Evolutionary conservation across 1,140 invertebrate genomes (phyloP).

Genomic region (Cherax destructor): DNA sequence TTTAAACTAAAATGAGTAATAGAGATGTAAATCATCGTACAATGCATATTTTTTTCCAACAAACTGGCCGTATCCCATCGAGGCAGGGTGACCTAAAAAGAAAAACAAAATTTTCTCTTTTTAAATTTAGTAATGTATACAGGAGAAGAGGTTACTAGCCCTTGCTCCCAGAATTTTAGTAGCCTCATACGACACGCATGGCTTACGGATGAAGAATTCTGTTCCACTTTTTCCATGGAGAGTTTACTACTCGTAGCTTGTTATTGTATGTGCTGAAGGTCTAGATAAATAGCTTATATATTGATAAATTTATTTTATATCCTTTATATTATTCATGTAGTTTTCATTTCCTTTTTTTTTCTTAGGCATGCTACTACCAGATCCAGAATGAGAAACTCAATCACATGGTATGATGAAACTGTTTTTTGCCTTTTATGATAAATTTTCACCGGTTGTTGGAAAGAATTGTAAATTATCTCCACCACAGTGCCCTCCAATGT

Average conservation of each 20-base stretch:
- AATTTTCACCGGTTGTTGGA: background rate
- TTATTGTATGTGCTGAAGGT: too few relatives aligned
- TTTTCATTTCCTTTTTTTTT: background rate
- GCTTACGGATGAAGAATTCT: background rate
- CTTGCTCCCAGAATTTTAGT: too few relatives aligned
- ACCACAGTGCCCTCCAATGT: conserved; percentile 12
- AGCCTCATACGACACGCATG: too few relatives aligned
- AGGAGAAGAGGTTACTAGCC: too few relatives aligned
- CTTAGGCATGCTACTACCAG: conserved; percentile 57
- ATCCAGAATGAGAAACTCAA: conserved; percentile 61
- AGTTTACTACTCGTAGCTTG: too few relatives aligned
- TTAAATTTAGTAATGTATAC: too few relatives aligned
- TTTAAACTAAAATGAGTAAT: background rate
- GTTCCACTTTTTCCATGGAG: background rate
- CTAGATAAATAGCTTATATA: background rate
- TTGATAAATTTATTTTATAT: background rate
- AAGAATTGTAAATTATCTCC: background rate
- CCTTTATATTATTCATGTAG: too few relatives aligned
- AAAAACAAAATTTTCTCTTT: too few relatives aligned
- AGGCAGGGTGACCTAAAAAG: too few relatives aligned
- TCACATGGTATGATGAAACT: conserved; percentile 37
- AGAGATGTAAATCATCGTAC: background rate
- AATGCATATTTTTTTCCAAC: background rate
- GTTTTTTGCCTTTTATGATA: background rate
- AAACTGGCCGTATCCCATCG: too few relatives aligned